These are phyloP conservation scores for Cosmia trapezina DNA, from an alignment of 2,888 invertebrate genomes.

Conservation along the genomic window DNA sequence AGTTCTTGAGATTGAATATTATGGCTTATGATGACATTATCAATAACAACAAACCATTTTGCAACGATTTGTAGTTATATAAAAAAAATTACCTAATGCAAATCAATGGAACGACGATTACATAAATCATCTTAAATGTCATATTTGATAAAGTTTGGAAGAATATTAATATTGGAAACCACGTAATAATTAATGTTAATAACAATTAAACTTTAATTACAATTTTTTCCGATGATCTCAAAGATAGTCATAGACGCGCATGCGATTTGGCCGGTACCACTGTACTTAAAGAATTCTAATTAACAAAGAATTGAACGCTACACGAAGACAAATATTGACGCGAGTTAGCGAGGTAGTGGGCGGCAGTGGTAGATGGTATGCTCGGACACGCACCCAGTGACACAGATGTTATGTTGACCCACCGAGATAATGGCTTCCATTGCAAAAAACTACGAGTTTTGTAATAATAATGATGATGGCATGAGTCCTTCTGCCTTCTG, in stretches of 20 bases:
- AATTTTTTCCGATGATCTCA: conserved; percentile 24
- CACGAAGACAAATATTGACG: conserved; percentile 43
- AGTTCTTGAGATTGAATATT: conserved; percentile 25
- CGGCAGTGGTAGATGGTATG: conserved; percentile 40
- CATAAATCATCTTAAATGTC: conserved; percentile 11
- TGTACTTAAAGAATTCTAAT: conserved; percentile 30
- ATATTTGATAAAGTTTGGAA: background rate
- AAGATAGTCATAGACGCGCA: conserved; percentile 16
- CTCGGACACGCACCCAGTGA: conserved; percentile 63
- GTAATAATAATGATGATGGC: conserved; percentile 46
- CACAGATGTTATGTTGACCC: conserved; percentile 72
- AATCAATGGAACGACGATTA: conserved; percentile 34
- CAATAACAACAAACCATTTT: conserved; percentile 28
- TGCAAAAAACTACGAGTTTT: conserved; percentile 66
- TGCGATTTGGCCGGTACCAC: conserved; percentile 9
- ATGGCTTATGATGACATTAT: conserved; percentile 6
- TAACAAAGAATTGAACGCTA: conserved; percentile 42
- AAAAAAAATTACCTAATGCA: conserved; percentile 37
- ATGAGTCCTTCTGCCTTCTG: conserved; percentile 33
- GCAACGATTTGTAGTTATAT: conserved; percentile 19
- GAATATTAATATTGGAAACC: background rate
- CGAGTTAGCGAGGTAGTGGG: conserved; percentile 37
- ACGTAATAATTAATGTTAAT: conserved; percentile 2
- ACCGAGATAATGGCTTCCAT: conserved; percentile 67
- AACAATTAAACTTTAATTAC: conserved; percentile 14